Evolutionary conservation across 2,113 vertebrate species (phyloP).

Genomic region (Ancistrus triradiatus): DNA sequence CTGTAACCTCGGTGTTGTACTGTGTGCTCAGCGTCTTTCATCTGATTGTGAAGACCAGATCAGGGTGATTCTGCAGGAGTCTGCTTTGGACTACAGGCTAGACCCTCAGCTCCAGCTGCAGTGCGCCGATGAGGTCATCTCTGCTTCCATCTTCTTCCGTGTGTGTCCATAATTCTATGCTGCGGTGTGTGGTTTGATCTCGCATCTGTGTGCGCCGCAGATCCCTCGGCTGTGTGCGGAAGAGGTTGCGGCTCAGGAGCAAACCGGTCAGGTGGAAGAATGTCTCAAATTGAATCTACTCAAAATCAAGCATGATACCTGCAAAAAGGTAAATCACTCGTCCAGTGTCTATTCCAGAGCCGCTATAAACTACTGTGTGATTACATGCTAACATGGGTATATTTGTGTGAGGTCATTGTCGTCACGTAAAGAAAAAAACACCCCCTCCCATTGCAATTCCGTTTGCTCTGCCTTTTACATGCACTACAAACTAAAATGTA

Average conservation of each 20-base stretch:
- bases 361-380: no score
- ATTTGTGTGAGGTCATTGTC: no score
- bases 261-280: slow-evolving; percentile 96
- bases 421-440: no score
- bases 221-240: slow-evolving; percentile 87
- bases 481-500: no score
- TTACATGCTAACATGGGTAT: no score
- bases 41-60: slow-evolving; percentile 96
- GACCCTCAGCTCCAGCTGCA: slow-evolving; percentile 96
- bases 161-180: not conserved
- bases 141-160: not conserved
- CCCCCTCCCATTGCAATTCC: no score
- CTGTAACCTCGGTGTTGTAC: slow-evolving; percentile 5
- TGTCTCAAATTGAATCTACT: slow-evolving; percentile 95
- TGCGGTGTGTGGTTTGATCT: not conserved
- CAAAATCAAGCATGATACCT: slow-evolving; percentile 85
- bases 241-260: slow-evolving; percentile 95
- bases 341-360: no score
- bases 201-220: slow-evolving; percentile 56
- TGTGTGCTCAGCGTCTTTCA: slow-evolving; percentile 79
- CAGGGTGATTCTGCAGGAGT: slow-evolving; percentile 90
- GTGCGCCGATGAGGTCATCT: slow-evolving; percentile 85
- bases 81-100: slow-evolving; percentile 91
- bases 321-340: slow-evolving; percentile 87
- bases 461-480: no score